Evolutionary conservation across 2,888 invertebrate species (phyloP).

Genomic region (Xylocampa areola): DNA sequence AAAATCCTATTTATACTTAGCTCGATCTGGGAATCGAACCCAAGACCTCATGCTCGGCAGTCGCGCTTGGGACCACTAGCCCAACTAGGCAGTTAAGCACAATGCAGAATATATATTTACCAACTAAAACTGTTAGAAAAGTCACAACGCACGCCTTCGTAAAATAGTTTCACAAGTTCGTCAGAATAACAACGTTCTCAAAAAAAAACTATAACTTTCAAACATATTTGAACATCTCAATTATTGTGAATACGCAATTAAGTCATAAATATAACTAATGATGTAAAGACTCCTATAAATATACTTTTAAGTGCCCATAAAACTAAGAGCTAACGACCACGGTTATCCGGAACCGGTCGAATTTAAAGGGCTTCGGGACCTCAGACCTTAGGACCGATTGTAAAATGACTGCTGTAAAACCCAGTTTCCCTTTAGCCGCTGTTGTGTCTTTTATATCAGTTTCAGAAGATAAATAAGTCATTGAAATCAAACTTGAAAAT

Average conservation of each 20-base stretch:
- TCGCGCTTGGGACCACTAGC: too few species aligned
- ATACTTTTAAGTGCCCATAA: constrained; percentile 72
- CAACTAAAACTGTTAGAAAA: too few species aligned
- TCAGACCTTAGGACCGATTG: constrained; percentile 20
- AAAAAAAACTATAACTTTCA: constrained; percentile 15
- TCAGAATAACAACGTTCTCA: constrained; percentile 2
- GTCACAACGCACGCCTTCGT: too few species aligned
- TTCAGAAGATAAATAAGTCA: too few species aligned
- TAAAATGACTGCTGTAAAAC: constrained; percentile 30
- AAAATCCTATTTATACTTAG: too few species aligned
- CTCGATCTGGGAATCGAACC: too few species aligned
- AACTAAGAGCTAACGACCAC: constrained; percentile 65
- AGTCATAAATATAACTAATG: constrained; percentile 47
- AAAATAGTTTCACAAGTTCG: too few species aligned
- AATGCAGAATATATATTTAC: too few species aligned
- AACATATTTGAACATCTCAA: constrained; percentile 35
- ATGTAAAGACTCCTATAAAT: constrained; percentile 43
- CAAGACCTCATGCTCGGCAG: too few species aligned
- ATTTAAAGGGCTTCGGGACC: constrained; percentile 64
- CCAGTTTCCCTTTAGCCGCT: background rate
- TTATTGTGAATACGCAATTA: constrained; percentile 40
- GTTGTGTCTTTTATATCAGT: too few species aligned
- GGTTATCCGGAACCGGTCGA: constrained; percentile 66
- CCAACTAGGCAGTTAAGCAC: too few species aligned
- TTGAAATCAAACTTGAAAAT: too few species aligned